phyloP scores from a whole-genome alignment of 2,888 invertebrate genomes.

The Diarsia dahlii region DNA sequence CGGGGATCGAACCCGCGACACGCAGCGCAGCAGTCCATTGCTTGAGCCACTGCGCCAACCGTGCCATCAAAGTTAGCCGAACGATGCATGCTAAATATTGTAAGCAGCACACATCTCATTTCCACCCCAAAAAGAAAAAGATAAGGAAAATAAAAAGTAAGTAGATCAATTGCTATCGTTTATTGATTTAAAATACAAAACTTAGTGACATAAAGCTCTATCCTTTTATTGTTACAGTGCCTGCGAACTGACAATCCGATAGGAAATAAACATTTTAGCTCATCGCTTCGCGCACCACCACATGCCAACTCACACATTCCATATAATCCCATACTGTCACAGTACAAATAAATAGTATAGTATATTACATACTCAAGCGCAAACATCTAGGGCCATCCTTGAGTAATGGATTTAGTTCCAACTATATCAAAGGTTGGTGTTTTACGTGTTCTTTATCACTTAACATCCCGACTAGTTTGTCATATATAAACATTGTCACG shows the following conservation, averaged over 20 bases:
- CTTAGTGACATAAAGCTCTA: constrained; percentile 91
- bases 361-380: constrained; percentile 81
- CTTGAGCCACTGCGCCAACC: too few relatives aligned
- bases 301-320: constrained; percentile 76
- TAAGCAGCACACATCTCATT: neutral
- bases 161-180: constrained; percentile 88
- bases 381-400: constrained; percentile 85
- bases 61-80: too few relatives aligned
- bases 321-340: constrained; percentile 81
- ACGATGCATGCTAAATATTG: neutral
- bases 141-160: constrained; percentile 73
- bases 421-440: constrained; percentile 82
- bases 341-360: constrained; percentile 87
- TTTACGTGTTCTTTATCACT: constrained; percentile 74
- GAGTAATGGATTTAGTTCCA: constrained; percentile 80
- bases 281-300: constrained; percentile 81
- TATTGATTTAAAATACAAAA: constrained; percentile 91
- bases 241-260: constrained; percentile 91
- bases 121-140: neutral
- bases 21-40: too few relatives aligned
- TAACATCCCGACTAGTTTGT: constrained; percentile 75
- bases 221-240: constrained; percentile 91
- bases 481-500: constrained; percentile 70
- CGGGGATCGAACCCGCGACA: too few relatives aligned
- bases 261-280: constrained; percentile 89